A percentile compares a stretch with the other conserved stretches of the same genome.
These are phyloP conservation scores for Buceros bicornis DNA, from an alignment of 2,797 vertebrate species.

Conservation along the genomic window DNA sequence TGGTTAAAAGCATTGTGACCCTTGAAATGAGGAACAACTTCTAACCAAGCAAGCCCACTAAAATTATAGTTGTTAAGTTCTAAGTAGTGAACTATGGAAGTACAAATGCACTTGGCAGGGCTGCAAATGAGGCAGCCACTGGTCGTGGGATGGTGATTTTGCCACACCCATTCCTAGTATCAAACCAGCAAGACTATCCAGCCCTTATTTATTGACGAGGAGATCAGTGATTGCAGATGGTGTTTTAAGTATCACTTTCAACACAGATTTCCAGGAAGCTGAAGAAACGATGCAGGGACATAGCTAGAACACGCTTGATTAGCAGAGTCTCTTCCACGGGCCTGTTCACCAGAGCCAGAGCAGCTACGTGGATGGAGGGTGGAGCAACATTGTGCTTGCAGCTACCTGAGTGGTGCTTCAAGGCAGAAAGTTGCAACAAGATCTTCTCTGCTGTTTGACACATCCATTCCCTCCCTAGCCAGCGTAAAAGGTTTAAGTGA, in stretches of 20 bases:
- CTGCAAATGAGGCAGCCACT: not conserved
- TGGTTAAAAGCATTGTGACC: not conserved
- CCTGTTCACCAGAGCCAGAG: not conserved
- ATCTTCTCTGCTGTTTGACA: not conserved
- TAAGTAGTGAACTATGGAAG: not conserved
- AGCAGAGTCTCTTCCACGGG: not conserved
- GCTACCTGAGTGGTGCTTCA: not conserved
- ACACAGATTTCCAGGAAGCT: not conserved
- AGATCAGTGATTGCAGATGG: not conserved
- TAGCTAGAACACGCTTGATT: not conserved
- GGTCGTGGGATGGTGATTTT: not conserved
- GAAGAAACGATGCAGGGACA: not conserved
- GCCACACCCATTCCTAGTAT: not conserved
- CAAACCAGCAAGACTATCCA: not conserved
- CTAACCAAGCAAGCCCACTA: not conserved
- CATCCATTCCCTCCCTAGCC: not conserved
- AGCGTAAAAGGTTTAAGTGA: not conserved
- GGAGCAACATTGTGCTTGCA: not conserved
- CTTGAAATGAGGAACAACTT: not conserved
- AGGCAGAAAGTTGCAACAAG: not conserved
- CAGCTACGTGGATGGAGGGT: not conserved
- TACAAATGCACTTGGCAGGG: not conserved
- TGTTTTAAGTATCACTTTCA: not conserved
- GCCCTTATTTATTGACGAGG: not conserved
- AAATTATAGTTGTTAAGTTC: not conserved